Evolutionary conservation across 2,797 vertebrate species (phyloP).

Genomic region (Scyliorhinus canicula): DNA sequence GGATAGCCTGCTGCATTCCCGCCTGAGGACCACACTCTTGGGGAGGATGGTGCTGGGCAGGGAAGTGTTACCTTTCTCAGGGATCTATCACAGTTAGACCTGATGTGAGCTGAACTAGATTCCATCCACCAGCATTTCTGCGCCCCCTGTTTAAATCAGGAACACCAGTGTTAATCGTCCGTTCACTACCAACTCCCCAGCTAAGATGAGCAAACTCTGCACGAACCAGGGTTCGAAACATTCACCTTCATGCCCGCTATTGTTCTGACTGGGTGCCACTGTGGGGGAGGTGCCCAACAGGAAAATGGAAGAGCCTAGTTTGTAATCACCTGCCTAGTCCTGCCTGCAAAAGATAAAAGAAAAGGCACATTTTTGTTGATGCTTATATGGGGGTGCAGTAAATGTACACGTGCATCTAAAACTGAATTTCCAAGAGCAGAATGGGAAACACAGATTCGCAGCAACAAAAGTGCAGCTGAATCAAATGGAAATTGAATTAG

Average conservation of each 20-base stretch:
- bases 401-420: not conserved
- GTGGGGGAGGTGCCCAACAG: not conserved
- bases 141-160: not conserved
- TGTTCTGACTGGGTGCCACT: not conserved
- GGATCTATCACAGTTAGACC: not conserved
- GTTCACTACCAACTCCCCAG: not conserved
- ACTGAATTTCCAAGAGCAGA: not conserved
- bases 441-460: not conserved
- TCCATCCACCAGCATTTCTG: not conserved
- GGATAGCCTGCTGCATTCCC: too few species aligned
- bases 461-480: not conserved
- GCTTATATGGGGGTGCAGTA: not conserved
- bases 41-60: not conserved
- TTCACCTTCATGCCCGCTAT: too few species aligned
- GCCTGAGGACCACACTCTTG: too few species aligned
- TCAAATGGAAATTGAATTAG: conserved; percentile 52
- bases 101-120: not conserved
- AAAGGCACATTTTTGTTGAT: not conserved
- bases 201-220: not conserved
- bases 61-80: not conserved
- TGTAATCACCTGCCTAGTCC: not conserved
- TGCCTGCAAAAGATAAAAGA: not conserved
- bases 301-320: not conserved
- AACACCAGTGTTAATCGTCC: not conserved
- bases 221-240: not conserved